Conservation (phyloP, 2,797 vertebrate genomes). For the Sphenopsis melanotis region DNA sequence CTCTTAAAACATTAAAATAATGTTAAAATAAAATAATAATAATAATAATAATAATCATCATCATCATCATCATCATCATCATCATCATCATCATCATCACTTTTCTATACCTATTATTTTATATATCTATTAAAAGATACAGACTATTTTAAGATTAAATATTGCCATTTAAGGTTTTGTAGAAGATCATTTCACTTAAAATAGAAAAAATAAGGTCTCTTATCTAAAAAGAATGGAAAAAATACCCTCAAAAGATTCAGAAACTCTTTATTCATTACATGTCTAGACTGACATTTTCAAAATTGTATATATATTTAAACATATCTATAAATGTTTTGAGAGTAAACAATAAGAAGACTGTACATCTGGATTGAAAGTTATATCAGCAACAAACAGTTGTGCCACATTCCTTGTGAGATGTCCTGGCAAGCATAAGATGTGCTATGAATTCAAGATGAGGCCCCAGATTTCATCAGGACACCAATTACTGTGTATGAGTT, state of each 20-base stretch:
- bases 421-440: neutral
- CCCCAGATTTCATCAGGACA: conserved; percentile 6
- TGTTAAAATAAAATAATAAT: neutral
- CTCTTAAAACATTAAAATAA: neutral
- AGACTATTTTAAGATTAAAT: neutral
- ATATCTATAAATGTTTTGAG: neutral
- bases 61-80: no score
- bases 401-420: neutral
- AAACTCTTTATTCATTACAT: neutral
- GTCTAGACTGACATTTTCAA: neutral
- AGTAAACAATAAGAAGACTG: neutral
- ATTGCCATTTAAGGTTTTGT: neutral
- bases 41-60: no score
- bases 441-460: neutral
- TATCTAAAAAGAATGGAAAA: neutral
- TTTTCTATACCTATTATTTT: neutral
- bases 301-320: neutral
- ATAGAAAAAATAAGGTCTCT: neutral
- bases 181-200: neutral
- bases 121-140: neutral
- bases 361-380: neutral
- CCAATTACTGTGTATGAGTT: conserved; percentile 2
- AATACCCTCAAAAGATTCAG: neutral
- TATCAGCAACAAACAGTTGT: neutral
- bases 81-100: no score